Evolutionary conservation across 1,140 invertebrate species (phyloP).

Genomic region (Trichoplusia ni): DNA sequence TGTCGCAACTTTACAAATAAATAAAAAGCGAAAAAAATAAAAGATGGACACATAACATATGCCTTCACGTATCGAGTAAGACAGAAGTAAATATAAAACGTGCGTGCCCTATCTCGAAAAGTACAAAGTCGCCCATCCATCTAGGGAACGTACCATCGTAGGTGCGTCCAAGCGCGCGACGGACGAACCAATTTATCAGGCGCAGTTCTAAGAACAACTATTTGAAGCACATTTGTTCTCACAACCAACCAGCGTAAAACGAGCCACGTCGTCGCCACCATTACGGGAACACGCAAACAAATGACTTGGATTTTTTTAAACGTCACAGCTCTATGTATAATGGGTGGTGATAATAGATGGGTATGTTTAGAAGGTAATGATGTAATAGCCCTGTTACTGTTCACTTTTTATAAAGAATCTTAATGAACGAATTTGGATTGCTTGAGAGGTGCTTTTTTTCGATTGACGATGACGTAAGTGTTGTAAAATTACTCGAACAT

Average conservation of each 20-base stretch:
- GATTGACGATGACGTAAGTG: slow-evolving; percentile 2
- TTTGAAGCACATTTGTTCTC: slow-evolving; percentile 42
- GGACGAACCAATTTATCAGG: slow-evolving; percentile 55
- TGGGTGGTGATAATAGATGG: slow-evolving; percentile 16
- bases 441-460: background rate
- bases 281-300: slow-evolving; percentile 14
- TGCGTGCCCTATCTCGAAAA: slow-evolving; percentile 11
- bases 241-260: background rate
- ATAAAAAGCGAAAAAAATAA: background rate
- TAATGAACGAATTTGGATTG: slow-evolving; percentile 27
- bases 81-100: background rate
- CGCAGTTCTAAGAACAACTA: slow-evolving; percentile 48
- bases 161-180: slow-evolving; percentile 22
- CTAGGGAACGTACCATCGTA: slow-evolving; percentile 20
- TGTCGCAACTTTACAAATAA: too few relatives aligned
- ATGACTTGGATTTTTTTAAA: slow-evolving; percentile 11
- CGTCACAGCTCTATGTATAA: background rate
- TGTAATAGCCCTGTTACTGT: slow-evolving; percentile 25
- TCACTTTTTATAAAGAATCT: slow-evolving; percentile 21
- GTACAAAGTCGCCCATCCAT: slow-evolving; percentile 1
- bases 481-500: too few relatives aligned
- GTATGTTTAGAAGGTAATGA: slow-evolving; percentile 23
- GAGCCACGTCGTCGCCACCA: background rate
- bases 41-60: background rate
- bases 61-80: background rate